Evolutionary conservation across 2,888 invertebrate species (phyloP).

Genomic region (Magallana nippona): DNA sequence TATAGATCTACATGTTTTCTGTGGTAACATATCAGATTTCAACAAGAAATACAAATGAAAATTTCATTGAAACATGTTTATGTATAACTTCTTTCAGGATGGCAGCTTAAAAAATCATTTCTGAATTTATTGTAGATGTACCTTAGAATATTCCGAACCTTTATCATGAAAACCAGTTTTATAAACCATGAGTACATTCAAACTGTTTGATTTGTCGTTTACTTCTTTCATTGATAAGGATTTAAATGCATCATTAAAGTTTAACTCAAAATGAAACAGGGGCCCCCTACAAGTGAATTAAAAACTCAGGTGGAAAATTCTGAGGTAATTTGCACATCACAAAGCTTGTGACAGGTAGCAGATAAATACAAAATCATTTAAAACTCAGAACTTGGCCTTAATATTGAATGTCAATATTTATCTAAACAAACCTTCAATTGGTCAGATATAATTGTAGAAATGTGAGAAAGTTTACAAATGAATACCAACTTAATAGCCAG

Average conservation of each 20-base stretch:
- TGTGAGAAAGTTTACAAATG: constrained; percentile 7
- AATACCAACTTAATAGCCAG: not conserved
- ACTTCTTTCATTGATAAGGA: constrained; percentile 4
- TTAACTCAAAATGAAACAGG: not conserved
- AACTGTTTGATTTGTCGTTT: not conserved
- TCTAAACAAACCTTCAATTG: not conserved
- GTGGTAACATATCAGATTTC: too few species aligned
- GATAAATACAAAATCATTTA: constrained; percentile 2
- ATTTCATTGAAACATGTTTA: too few species aligned
- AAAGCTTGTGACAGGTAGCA: not conserved
- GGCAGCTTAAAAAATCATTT: too few species aligned
- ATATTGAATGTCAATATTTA: constrained; percentile 15
- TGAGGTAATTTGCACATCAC: not conserved
- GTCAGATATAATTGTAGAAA: not conserved
- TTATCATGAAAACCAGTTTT: not conserved
- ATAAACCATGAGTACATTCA: not conserved
- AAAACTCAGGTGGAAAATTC: constrained; percentile 20
- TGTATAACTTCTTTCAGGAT: too few species aligned
- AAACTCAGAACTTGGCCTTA: not conserved
- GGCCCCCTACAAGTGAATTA: not conserved
- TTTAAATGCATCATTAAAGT: not conserved
- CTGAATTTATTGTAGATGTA: too few species aligned
- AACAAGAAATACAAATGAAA: too few species aligned
- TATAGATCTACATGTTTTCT: too few species aligned
- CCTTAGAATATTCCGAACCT: not conserved